Conservation (phyloP, 2,888 invertebrate species). For the Ernsta delagoae region DNA sequence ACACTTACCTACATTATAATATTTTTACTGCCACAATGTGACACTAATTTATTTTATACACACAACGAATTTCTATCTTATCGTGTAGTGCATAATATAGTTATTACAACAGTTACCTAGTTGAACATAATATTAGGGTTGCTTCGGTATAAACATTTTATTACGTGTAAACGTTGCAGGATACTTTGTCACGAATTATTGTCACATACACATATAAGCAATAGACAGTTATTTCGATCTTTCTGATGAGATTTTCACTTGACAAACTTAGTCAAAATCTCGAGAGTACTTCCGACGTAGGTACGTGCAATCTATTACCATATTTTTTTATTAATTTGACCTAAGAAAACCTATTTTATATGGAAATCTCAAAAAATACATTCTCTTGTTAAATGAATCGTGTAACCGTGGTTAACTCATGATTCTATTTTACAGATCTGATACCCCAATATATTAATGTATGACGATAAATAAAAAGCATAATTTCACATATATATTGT, state of each 20-base stretch:
- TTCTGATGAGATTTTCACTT: too few relatives aligned
- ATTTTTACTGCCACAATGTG: neutral
- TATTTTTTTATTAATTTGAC: too few relatives aligned
- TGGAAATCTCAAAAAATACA: neutral
- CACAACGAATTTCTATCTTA: conserved; percentile 42
- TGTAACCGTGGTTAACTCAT: conserved; percentile 22
- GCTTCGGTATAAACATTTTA: conserved; percentile 8
- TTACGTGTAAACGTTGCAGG: neutral
- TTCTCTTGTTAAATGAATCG: conserved; percentile 15
- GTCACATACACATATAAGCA: neutral
- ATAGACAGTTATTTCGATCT: too few relatives aligned
- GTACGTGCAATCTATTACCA: too few relatives aligned
- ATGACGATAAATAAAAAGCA: conserved; percentile 20
- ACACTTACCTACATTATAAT: neutral
- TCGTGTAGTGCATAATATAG: conserved; percentile 41
- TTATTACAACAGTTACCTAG: conserved; percentile 36
- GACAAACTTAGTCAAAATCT: too few relatives aligned
- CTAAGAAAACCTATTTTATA: neutral
- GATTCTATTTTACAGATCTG: conserved; percentile 33
- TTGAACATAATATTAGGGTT: conserved; percentile 38
- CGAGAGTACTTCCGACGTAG: too few relatives aligned
- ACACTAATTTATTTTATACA: conserved; percentile 14
- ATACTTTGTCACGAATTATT: too few relatives aligned
- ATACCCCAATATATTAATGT: conserved; percentile 20
- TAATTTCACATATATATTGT: conserved; percentile 25